Percentiles rank a stretch among this genome's conserved stretches.
phyloP scores from a whole-genome alignment of 2,888 invertebrate genomes.

The Caenorhabditis imperialis region DNA sequence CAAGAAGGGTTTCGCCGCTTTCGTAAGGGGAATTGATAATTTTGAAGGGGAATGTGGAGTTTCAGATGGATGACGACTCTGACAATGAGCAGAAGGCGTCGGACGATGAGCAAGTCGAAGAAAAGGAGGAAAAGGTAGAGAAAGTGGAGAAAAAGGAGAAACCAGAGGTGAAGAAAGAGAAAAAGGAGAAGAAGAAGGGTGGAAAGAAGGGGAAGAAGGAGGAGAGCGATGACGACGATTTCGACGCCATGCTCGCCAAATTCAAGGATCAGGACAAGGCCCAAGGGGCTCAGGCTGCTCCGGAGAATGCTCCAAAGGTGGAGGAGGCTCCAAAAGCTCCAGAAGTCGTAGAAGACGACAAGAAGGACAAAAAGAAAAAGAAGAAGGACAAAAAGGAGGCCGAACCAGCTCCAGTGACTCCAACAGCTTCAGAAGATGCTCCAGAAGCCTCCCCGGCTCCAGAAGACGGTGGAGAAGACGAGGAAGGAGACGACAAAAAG shows the following conservation, averaged over 20 bases:
- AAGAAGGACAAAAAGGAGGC: constrained; percentile 57
- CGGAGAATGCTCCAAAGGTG: constrained; percentile 18
- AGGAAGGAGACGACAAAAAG: constrained; percentile 21
- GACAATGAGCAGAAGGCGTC: constrained; percentile 37
- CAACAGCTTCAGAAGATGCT: background rate
- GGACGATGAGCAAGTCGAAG: constrained; percentile 40
- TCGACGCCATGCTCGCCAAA: constrained; percentile 68
- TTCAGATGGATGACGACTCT: constrained; percentile 35
- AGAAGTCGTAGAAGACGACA: constrained; percentile 30
- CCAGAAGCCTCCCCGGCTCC: constrained; percentile 18
- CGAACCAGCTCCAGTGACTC: background rate
- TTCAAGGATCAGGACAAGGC: constrained; percentile 43
- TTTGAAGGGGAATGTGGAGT: background rate
- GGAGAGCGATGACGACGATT: constrained; percentile 69
- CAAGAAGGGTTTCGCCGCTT: constrained; percentile 50
- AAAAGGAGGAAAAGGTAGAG: constrained; percentile 26
- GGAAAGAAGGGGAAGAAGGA: constrained; percentile 56
- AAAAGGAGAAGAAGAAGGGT: constrained; percentile 38
- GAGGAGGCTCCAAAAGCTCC: background rate
- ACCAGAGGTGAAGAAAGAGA: constrained; percentile 47
- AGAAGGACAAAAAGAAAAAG: constrained; percentile 63
- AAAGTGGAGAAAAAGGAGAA: constrained; percentile 43
- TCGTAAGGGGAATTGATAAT: constrained; percentile 34
- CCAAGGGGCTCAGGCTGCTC: constrained; percentile 13
- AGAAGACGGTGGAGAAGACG: constrained; percentile 43